Conservation (phyloP, 1,140 invertebrate genomes). For the Leptonema lineaticorne region DNA sequence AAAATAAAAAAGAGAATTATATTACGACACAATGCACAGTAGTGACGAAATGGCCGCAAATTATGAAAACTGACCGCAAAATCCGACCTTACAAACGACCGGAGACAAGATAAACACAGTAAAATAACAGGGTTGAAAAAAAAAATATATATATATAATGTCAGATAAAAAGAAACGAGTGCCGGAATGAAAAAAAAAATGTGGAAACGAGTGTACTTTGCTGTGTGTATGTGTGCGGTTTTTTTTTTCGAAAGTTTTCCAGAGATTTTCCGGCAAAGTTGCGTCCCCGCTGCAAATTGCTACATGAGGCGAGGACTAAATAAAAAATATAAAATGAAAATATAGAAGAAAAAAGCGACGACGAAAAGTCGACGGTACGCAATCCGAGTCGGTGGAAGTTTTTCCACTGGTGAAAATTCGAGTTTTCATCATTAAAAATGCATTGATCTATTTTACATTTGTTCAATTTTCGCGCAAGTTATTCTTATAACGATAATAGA, state of each 20-base stretch:
- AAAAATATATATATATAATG: no score
- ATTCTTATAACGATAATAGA: no score
- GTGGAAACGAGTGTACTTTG: no score
- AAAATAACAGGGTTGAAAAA: not conserved
- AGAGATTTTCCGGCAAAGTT: slow-evolving; percentile 8
- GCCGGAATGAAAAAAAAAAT: not conserved
- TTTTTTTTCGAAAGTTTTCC: not conserved
- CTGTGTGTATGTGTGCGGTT: no score
- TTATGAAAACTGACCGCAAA: slow-evolving; percentile 11
- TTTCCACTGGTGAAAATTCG: no score
- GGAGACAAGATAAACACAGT: not conserved
- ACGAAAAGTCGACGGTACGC: not conserved
- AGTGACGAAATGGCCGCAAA: not conserved
- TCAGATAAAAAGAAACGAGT: not conserved
- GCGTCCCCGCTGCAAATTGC: slow-evolving; percentile 3
- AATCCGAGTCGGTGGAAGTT: not conserved
- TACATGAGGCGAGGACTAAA: not conserved
- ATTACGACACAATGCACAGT: not conserved
- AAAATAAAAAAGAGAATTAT: not conserved
- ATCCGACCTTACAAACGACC: not conserved
- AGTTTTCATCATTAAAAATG: no score
- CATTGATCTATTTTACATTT: no score
- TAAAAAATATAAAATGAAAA: not conserved
- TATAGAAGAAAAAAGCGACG: not conserved
- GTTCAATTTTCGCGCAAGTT: no score